Percentiles rank a stretch among this genome's conserved stretches.
Conservation (phyloP, 2,113 vertebrate genomes). For the Colaptes auratus region DNA sequence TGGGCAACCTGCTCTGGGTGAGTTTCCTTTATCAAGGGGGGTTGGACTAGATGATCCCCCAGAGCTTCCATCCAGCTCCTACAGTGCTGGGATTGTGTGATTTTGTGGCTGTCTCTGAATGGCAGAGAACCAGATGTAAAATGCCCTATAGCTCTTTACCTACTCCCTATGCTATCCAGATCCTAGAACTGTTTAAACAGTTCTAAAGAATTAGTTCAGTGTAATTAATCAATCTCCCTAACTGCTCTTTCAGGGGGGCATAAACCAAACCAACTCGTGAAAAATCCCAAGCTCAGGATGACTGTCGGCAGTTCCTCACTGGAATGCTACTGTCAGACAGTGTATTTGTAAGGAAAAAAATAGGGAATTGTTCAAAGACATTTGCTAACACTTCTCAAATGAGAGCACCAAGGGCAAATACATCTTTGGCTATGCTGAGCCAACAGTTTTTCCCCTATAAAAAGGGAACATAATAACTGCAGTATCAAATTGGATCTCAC, state of each 20-base stretch:
- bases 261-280: not conserved
- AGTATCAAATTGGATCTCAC: not conserved
- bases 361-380: not conserved
- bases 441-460: not conserved
- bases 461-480: not conserved
- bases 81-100: too few species aligned
- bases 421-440: not conserved
- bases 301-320: not conserved
- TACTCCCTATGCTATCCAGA: accelerated
- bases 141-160: not conserved
- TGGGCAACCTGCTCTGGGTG: too few species aligned
- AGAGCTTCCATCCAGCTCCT: too few species aligned
- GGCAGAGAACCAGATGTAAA: too few species aligned
- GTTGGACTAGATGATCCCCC: too few species aligned
- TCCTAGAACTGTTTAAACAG: accelerated
- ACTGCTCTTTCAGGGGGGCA: not conserved
- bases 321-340: not conserved
- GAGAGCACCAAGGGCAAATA: constrained; percentile 21
- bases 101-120: not conserved
- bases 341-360: not conserved
- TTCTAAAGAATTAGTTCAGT: accelerated
- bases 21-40: too few species aligned
- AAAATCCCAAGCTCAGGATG: not conserved
- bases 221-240: too few species aligned
- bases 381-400: not conserved